Percentiles rank a stretch among this genome's conserved stretches.
Evolutionary conservation across 92 coral and sea anemone genomes (phyloP).

Genomic region (Anthopleura xanthogrammica): DNA sequence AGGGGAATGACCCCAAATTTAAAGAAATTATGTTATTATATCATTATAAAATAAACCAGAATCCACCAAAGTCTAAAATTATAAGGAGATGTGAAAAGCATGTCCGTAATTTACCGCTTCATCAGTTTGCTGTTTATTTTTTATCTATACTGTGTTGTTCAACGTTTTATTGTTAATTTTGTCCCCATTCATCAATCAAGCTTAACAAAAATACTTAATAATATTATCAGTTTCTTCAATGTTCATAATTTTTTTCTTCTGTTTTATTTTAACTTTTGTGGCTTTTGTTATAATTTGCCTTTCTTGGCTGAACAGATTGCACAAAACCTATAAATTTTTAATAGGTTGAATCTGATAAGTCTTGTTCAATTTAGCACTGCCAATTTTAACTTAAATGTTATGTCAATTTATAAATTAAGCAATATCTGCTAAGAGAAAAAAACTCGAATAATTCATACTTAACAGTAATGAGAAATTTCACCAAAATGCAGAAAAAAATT

Average conservation of each 20-base stretch:
- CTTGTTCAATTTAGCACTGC: background rate
- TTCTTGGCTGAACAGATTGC: background rate
- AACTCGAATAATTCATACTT: background rate
- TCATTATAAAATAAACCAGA: too few relatives aligned
- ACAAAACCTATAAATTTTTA: background rate
- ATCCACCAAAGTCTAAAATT: background rate
- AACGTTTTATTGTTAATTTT: background rate
- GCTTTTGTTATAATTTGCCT: background rate
- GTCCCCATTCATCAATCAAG: background rate
- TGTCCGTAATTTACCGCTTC: background rate
- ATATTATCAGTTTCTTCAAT: background rate
- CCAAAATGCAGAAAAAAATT: background rate
- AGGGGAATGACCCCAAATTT: slow-evolving; percentile 1
- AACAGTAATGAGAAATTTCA: background rate
- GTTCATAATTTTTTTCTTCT: background rate
- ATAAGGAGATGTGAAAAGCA: background rate
- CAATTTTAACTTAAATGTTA: background rate
- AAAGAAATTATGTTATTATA: background rate
- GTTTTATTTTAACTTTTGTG: background rate
- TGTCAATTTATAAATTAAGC: background rate
- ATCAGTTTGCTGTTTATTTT: background rate
- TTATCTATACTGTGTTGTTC: background rate
- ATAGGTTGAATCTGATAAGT: background rate
- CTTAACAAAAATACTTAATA: background rate
- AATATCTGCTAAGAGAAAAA: background rate